Evolutionary conservation across 2,888 invertebrate genomes (phyloP).

Genomic region (Conistra vaccinii): DNA sequence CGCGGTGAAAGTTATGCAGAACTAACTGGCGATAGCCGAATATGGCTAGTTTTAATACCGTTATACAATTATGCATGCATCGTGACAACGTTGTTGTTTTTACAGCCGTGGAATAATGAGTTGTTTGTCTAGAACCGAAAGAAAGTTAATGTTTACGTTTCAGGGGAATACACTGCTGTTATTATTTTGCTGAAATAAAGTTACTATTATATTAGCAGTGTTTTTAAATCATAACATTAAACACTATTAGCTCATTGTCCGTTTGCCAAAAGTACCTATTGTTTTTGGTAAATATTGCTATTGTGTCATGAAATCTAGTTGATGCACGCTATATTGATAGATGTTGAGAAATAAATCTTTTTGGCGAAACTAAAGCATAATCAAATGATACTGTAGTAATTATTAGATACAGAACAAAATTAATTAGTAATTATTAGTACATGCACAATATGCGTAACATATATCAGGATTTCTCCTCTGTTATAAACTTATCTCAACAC

Average conservation of each 20-base stretch:
- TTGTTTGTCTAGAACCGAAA: slow-evolving; percentile 5
- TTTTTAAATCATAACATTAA: neutral
- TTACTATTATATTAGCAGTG: neutral
- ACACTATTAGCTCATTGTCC: neutral
- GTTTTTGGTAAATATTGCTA: neutral
- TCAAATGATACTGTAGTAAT: neutral
- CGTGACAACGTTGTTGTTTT: neutral
- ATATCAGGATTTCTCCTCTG: neutral
- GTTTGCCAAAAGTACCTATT: neutral
- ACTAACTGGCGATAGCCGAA: neutral
- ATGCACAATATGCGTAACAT: neutral
- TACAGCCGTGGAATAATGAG: slow-evolving; percentile 4
- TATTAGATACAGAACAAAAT: too few species aligned
- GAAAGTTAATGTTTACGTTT: neutral
- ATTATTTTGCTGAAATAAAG: neutral
- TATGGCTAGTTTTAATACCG: neutral
- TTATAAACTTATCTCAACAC: neutral
- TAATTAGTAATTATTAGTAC: too few species aligned
- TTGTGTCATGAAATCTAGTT: neutral
- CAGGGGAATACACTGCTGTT: neutral
- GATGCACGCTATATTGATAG: neutral
- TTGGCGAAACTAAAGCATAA: neutral
- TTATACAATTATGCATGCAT: neutral
- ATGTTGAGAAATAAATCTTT: neutral
- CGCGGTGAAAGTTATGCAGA: slow-evolving; percentile 44